Evolutionary conservation across 2,888 invertebrate genomes (phyloP).

Genomic region (Mythimna ferrago): DNA sequence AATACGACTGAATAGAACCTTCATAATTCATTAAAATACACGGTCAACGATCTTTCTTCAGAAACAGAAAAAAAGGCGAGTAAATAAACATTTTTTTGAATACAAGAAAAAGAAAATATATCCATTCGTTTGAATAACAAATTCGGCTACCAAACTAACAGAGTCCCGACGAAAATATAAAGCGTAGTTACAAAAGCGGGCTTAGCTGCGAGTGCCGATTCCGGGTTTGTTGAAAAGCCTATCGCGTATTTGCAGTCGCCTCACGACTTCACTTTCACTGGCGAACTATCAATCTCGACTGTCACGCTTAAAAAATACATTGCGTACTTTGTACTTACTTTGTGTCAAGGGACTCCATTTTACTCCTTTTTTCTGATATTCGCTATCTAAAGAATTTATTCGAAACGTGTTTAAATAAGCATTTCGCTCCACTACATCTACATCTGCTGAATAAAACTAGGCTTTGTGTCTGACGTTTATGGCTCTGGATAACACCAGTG

Average conservation of each 20-base stretch:
- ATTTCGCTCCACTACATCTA: constrained; percentile 29
- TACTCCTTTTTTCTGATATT: constrained; percentile 60
- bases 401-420: constrained; percentile 32
- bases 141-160: constrained; percentile 53
- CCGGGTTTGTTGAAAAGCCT: constrained; percentile 71
- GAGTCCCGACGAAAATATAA: constrained; percentile 53
- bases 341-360: constrained; percentile 62
- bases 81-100: constrained; percentile 65
- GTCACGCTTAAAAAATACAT: constrained; percentile 77
- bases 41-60: constrained; percentile 68
- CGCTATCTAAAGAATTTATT: constrained; percentile 47
- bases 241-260: constrained; percentile 72
- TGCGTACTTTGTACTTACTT: constrained; percentile 67
- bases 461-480: constrained; percentile 20
- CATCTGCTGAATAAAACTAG: constrained; percentile 29
- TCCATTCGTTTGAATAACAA: constrained; percentile 66
- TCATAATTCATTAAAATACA: constrained; percentile 65
- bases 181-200: constrained; percentile 56
- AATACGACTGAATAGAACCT: constrained; percentile 61
- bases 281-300: constrained; percentile 79
- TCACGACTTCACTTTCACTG: constrained; percentile 84
- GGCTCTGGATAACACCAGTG: constrained; percentile 10
- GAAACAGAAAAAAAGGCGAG: constrained; percentile 63
- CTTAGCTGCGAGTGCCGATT: constrained; percentile 62
- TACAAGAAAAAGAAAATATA: constrained; percentile 55